These are phyloP conservation scores for Petrocephalus microphthalmus DNA, from an alignment of 2,113 vertebrate species.

Conservation along the genomic window DNA sequence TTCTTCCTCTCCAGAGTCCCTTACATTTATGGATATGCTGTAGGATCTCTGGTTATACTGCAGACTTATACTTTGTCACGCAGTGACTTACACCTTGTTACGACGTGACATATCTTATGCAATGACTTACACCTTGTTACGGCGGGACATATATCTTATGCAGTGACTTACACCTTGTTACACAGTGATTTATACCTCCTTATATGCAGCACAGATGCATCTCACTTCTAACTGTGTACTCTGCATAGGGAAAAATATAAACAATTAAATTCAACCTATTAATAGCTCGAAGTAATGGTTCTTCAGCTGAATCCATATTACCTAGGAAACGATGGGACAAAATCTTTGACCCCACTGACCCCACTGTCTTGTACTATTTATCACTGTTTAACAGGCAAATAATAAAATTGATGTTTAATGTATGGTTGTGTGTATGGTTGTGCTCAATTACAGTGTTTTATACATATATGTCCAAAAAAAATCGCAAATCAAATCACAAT, in stretches of 20 bases:
- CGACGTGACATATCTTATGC: too few species aligned
- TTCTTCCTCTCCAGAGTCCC: background rate
- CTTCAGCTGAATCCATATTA: background rate
- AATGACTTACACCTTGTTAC: background rate
- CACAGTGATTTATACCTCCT: background rate
- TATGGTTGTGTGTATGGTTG: too few species aligned
- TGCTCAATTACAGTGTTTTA: too few species aligned
- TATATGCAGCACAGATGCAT: background rate
- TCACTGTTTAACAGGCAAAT: background rate
- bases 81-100: background rate
- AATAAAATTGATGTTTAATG: background rate
- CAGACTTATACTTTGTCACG: background rate
- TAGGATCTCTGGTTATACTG: background rate
- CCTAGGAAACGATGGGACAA: background rate
- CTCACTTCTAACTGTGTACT: background rate
- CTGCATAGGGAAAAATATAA: background rate
- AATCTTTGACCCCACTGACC: background rate
- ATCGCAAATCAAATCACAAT: too few species aligned
- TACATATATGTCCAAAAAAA: too few species aligned
- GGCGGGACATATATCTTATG: too few species aligned
- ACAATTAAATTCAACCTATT: background rate
- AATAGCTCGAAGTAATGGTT: background rate
- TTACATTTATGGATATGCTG: background rate
- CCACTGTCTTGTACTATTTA: background rate
- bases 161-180: background rate